These are phyloP conservation scores for Drosophila greeni DNA, from an alignment of 2,888 invertebrate genomes.

Conservation along the genomic window DNA sequence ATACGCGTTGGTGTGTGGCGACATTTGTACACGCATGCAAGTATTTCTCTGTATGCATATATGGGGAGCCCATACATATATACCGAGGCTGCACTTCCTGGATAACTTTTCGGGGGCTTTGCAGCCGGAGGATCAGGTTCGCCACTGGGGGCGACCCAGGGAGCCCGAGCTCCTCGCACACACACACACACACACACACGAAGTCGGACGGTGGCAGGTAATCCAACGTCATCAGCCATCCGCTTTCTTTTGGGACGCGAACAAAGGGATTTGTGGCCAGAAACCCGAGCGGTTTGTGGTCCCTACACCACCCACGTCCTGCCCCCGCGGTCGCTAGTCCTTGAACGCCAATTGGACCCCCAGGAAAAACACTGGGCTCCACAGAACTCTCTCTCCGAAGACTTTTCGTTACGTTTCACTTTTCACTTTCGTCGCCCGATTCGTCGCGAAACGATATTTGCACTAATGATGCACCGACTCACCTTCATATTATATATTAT, in stretches of 20 bases:
- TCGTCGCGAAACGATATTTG: not conserved
- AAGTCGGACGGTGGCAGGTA: constrained; percentile 11
- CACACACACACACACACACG: constrained; percentile 12
- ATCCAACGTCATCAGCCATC: constrained; percentile 60
- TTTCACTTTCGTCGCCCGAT: constrained; percentile 38
- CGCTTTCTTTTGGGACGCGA: constrained; percentile 61
- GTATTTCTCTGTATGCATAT: constrained; percentile 21
- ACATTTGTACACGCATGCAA: constrained; percentile 41
- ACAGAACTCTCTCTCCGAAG: constrained; percentile 39
- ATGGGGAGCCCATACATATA: constrained; percentile 15
- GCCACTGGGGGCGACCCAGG: not conserved
- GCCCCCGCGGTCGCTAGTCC: constrained; percentile 10
- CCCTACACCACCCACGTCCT: not conserved
- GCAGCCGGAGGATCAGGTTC: constrained; percentile 11
- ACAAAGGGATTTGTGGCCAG: constrained; percentile 42
- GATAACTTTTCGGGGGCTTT: constrained; percentile 12
- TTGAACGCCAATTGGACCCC: constrained; percentile 12
- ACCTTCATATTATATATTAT: constrained; percentile 68
- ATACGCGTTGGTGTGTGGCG: constrained; percentile 21
- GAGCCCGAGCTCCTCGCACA: not conserved
- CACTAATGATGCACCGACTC: constrained; percentile 52
- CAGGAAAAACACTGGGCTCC: constrained; percentile 14
- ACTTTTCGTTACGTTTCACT: constrained; percentile 62
- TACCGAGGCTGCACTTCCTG: constrained; percentile 30
- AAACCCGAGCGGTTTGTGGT: not conserved